Percentiles rank a stretch among this genome's conserved stretches.
phyloP scores from a whole-genome alignment of 2,797 vertebrate species.

The Intellagama lesueurii region DNA sequence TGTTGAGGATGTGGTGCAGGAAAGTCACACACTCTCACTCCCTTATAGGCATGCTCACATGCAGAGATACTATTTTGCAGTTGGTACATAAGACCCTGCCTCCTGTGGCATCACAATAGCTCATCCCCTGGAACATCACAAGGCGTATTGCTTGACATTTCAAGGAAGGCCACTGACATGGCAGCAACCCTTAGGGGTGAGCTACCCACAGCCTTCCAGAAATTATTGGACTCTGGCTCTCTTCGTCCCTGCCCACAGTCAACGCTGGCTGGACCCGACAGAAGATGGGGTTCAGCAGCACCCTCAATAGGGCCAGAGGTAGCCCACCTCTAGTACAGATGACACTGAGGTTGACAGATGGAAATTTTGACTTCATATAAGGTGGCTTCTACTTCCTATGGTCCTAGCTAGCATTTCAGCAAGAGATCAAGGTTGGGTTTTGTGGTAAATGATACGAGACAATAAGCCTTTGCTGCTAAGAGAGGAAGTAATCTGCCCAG shows the following conservation, averaged over 20 bases:
- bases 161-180: neutral
- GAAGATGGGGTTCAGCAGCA: neutral
- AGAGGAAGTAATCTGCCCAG: neutral
- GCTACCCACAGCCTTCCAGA: neutral
- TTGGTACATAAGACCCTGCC: too few species aligned
- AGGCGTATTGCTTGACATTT: neutral
- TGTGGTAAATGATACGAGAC: neutral
- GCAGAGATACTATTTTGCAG: too few species aligned
- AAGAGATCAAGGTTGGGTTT: neutral
- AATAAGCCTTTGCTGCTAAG: slow-evolving; percentile 30
- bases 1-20: too few species aligned
- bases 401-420: neutral
- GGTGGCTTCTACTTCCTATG: neutral
- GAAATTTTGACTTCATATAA: neutral
- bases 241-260: neutral
- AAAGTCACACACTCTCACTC: too few species aligned
- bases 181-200: neutral
- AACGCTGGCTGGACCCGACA: neutral
- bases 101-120: too few species aligned
- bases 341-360: neutral
- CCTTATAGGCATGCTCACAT: too few species aligned
- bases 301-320: neutral
- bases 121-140: too few species aligned
- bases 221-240: neutral
- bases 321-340: neutral